Conservation (phyloP, 2,888 invertebrate species). For the Cheilosia vulpina region DNA sequence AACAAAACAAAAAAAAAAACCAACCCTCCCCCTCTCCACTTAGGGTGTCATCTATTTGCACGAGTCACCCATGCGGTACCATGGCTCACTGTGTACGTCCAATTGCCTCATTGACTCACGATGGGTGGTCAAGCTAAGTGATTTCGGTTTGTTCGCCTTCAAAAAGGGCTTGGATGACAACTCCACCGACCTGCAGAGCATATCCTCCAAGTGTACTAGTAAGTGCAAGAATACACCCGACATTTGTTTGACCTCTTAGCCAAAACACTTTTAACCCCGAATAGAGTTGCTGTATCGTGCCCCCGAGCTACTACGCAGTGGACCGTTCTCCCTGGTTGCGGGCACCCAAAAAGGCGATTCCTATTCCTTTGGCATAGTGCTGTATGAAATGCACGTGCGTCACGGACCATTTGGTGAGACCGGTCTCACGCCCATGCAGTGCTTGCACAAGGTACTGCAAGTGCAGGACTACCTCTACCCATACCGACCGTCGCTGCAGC, state of each 20-base stretch:
- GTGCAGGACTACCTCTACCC: constrained; percentile 80
- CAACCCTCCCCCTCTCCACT: constrained; percentile 45
- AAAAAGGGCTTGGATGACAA: constrained; percentile 89
- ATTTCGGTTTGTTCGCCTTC: constrained; percentile 95
- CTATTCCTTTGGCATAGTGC: constrained; percentile 93
- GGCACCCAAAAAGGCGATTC: constrained; percentile 92
- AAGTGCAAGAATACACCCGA: constrained; percentile 79
- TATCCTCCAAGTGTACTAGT: constrained; percentile 88
- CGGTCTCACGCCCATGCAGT: constrained; percentile 88
- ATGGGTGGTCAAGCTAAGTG: constrained; percentile 96
- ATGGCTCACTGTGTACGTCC: constrained; percentile 94
- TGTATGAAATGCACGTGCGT: constrained; percentile 94
- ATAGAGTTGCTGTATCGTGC: constrained; percentile 91
- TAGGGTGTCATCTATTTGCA: constrained; percentile 96
- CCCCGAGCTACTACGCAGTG: constrained; percentile 89
- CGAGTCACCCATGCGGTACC: constrained; percentile 93
- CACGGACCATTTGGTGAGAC: constrained; percentile 93
- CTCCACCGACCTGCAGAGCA: constrained; percentile 86
- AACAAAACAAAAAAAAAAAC: neutral
- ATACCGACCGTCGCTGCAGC: constrained; percentile 88
- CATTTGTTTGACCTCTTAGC: constrained; percentile 4
- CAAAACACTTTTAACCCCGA: neutral
- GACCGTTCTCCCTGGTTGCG: constrained; percentile 81
- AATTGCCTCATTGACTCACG: constrained; percentile 97
- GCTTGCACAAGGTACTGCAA: constrained; percentile 82